Base-by-base conservation (phyloP, 2,888 invertebrate genomes). In the Xylophagus ater region DNA sequence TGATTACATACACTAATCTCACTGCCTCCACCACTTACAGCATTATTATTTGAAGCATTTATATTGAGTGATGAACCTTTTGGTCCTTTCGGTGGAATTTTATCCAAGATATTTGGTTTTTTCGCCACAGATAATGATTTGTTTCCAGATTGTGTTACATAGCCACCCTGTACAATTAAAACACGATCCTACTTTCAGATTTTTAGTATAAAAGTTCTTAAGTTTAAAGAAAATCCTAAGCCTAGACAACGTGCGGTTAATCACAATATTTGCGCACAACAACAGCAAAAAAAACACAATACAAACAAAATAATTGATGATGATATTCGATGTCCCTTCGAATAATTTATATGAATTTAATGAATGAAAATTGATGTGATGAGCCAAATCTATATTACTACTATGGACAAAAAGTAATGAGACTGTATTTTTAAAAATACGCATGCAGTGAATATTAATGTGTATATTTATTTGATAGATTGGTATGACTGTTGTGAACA, bases 51-150 rank as follows among this genome's bases (percentile, higher is more conserved):
- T 38, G 53, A 53, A 37, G 58, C 54, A 40, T 58, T 54, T 37
- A 50, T 49, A 41, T 42, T 48, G 10, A 44, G 30, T 6, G 38
- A 43, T 10, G 33, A 46, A 47, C 33, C 53, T 46, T 56, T 58
- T 21, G 57, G 61, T 24, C 54, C 69, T 65, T 66, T 69, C 56
- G 60, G 68, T 46, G 55, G 67, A 53, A 59, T 76, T 58, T 81
- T 78, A 56, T 84, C 84, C 47, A 92, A 70, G 37, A 89, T 78
- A 68, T 92, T 90, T 35, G 78, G 71, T 62, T 82, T 81, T 67
- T 82, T 85, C 43, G 72, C 69, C 39, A 86, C 79, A 57, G 81
- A 80, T 32, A 89, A 70, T 51, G 80, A 67, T 47, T 64, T 64
- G 40, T 53, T 59, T 40, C 52, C 58, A 34, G 65, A 58, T 51